Evolutionary conservation across 2,888 invertebrate genomes (phyloP).

Genomic region (Trissolcus japonicus): DNA sequence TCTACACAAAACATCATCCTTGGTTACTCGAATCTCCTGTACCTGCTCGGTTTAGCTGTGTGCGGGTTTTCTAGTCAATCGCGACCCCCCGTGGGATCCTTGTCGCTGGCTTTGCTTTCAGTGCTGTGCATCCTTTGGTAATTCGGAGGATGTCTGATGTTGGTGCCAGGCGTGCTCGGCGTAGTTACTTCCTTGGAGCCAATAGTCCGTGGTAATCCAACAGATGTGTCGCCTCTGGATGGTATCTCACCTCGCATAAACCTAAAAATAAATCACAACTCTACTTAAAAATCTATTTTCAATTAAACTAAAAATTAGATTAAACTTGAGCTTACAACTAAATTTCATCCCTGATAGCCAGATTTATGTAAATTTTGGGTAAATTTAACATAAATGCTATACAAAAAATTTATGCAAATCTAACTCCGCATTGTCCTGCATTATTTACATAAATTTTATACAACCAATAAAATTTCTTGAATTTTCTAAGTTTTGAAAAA

Average conservation of each 20-base stretch:
- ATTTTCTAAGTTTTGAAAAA: too few relatives aligned
- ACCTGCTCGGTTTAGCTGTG: slow-evolving; percentile 69
- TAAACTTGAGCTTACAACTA: too few relatives aligned
- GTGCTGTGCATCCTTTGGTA: slow-evolving; percentile 93
- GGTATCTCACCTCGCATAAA: slow-evolving; percentile 94
- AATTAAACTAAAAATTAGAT: too few relatives aligned
- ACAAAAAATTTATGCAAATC: too few relatives aligned
- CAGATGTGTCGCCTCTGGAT: slow-evolving; percentile 74
- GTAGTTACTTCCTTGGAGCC: slow-evolving; percentile 73
- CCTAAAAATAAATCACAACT: slow-evolving; percentile 75
- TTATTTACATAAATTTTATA: too few relatives aligned
- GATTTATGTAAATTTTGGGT: too few relatives aligned
- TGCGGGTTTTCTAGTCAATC: slow-evolving; percentile 86
- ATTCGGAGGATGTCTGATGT: slow-evolving; percentile 83
- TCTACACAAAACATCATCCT: too few relatives aligned
- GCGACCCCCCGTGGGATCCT: slow-evolving; percentile 80
- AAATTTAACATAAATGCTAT: too few relatives aligned
- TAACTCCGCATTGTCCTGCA: too few relatives aligned
- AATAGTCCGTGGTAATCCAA: slow-evolving; percentile 69
- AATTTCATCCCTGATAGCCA: too few relatives aligned
- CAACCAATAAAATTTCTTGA: too few relatives aligned
- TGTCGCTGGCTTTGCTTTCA: slow-evolving; percentile 86
- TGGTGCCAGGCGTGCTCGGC: slow-evolving; percentile 85
- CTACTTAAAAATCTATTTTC: not conserved
- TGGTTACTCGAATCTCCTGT: not conserved